phyloP scores from a whole-genome alignment of 1,140 invertebrate species.

The Eumeta japonica region DNA sequence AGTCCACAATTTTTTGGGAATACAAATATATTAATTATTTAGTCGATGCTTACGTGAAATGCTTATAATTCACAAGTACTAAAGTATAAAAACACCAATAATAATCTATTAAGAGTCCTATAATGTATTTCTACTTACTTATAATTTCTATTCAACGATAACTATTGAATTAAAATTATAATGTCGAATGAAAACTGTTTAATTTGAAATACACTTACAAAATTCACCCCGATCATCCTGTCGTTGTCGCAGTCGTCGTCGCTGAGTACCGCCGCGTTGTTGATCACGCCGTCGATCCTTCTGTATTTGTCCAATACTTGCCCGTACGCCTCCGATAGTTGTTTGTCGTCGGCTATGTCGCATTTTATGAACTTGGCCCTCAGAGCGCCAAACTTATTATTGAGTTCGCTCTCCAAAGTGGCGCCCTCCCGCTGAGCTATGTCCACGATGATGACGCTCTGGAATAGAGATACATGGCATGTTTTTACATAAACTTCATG shows the following conservation, averaged over 20 bases:
- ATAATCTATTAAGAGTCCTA: background rate
- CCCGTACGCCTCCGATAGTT: constrained; percentile 64
- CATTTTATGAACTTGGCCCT: constrained; percentile 58
- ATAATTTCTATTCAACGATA: background rate
- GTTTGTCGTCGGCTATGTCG: constrained; percentile 64
- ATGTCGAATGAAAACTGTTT: constrained; percentile 1
- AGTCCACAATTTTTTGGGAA: too few relatives aligned
- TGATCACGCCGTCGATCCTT: constrained; percentile 65
- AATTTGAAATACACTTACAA: constrained; percentile 31
- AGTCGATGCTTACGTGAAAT: too few relatives aligned
- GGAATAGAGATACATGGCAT: too few relatives aligned
- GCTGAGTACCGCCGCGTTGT: constrained; percentile 62
- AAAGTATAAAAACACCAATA: too few relatives aligned
- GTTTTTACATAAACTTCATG: background rate
- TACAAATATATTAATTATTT: too few relatives aligned
- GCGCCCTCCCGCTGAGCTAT: constrained; percentile 31
- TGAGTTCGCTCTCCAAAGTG: constrained; percentile 30
- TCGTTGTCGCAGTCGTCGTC: constrained; percentile 24
- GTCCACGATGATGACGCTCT: constrained; percentile 44
- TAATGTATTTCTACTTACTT: background rate
- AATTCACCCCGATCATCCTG: constrained; percentile 44
- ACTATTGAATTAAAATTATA: background rate
- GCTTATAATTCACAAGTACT: too few relatives aligned
- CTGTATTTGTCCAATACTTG: constrained; percentile 60
- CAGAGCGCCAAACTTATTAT: constrained; percentile 36